Base-by-base conservation (phyloP, 2,888 invertebrate genomes). In the Acronicta psi region DNA sequence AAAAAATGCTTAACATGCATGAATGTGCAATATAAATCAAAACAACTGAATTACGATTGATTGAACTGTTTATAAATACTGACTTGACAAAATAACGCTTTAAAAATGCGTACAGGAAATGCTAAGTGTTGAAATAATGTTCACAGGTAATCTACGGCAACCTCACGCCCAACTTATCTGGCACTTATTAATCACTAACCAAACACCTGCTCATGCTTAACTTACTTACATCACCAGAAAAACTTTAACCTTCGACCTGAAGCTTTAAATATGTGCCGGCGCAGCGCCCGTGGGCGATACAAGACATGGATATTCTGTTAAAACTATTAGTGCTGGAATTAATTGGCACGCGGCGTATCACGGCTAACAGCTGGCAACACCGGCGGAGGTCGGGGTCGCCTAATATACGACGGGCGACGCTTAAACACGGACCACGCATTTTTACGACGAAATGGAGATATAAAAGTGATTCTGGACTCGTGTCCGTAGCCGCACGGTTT, bases 401-500 rank as follows among this genome's bases (percentile, higher is more conserved):
- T 42, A 40, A 64, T 73, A 59, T 66, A 67, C 45, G 23, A 42
- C 45, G 14, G 36, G 16, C 29, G 36, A 52, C 38, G 43, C 20
- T 47, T 58, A 36, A 23, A 52, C 14, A 58, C 52, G 41, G 23
- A 11, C 67, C 46, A 58, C 44, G 38, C 37, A 56, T 43, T 49
- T 49, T 63, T 69, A 73, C 60, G 63, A 63, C 31, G 44, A 58
- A 59, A 77, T 73, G 59, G 64, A 64, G 65, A 73, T 73, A 74
- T 73, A 50, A 64, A 69, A 65, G 59, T 59, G 58, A 65, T 73
- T 47, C 37, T 46, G 13, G 36, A 25, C 46, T 44, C 34, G 31
- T 56, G 36, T 49, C 18, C 11, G 17, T 47, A 47, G 38, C 20
- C 10, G 14, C 9, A 50, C 50, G 14, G 31, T 37, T 56, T 45